Base-by-base conservation (phyloP, 2,888 invertebrate genomes). In the Stenotaenia linearis region DNA sequence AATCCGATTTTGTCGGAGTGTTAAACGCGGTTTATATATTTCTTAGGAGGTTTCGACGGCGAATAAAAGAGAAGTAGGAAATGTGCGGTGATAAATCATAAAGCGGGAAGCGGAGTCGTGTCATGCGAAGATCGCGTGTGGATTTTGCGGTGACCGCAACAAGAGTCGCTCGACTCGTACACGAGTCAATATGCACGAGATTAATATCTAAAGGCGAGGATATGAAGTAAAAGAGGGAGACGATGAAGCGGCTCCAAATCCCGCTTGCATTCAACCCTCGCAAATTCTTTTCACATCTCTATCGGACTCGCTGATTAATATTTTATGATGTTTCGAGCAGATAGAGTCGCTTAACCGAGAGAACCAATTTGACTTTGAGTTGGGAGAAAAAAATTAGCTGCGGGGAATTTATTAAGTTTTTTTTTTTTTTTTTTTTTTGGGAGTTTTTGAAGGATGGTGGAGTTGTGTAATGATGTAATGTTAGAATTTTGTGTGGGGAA, bases 171-270 rank as follows among this genome's bases (percentile, higher is more conserved):
- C 61, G 61, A 45, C 61, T 61, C 61, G 4, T 23, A 61, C 61
- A 23, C 61, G 61, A 61, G 23, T 25, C 61, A 61, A 61, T 61
- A 61, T 61, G 61, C 61, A 6, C 61, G 61, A 61, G 61, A 61
- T 61, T 61, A 61, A 61, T 61, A 61, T 61, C 61, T 61, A 61
- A 61, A 61, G 61, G 25, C 61, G 61, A 61, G 25, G 61, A 61
- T 61, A 61, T 61, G 61, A 61, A 61, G 61, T 61, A 61, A 61
- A 23, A 56, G 56, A 23, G 61, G 23, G 61, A 25, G 23, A 61
- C 61, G 61, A 61, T 61, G 61, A 61, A 61, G 61, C 61, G 61
- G 18, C 61, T 61, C 61, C 23, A 61, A 61, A 61, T 61, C 61
- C 61, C 61, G 61, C 61, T 12, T 61, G 61, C 61, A 61, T 61